Base-by-base conservation (phyloP, 2,113 vertebrate genomes). In the Chrysemys picta region DNA sequence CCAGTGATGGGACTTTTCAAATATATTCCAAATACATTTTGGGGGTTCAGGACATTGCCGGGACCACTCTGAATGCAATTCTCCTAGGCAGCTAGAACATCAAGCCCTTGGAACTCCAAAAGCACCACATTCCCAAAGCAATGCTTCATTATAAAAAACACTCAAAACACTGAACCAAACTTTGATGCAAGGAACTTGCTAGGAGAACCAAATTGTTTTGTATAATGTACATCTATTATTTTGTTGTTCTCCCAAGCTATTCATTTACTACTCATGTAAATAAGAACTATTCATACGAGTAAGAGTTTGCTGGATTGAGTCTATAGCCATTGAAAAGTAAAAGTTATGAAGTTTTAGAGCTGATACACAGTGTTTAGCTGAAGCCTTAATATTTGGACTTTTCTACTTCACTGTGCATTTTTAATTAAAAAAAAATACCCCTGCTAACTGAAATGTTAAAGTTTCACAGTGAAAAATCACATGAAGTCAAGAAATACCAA, bases 311-410 rank as follows among this genome's bases (percentile, higher is more conserved):
- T 81, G 19, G 83, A 22, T 22, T 21, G 5, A 76, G 10, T 22
- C 7, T n/a, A 5, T 0, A 82, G 10, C 31, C 42, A 38, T 0
- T 1, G 35, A 83, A 80, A 93, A 79, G 22, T 49, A 59, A 3
- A 83, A 85, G 3, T 8, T 19, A 95, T 4, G 42, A 54, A 21
- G 6, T 2, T 38, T 27, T 5, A 13, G 4, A 57, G 3, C 7
- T 2, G 16, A 10, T 50, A 31, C 52, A 35, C 50, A 59, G 79
- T 2, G 21, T 38, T 21, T 10, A 45, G 59, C 0, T 80, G 42
- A 91, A 24, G 69, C n/a, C 49, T 25, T 5, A 12, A 4, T 6
- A 0, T 0, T 50, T 80, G 42, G n/a, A 19, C 87, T 31, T 69
- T 88, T 57, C 52, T 49, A 65, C 45, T 53, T 75, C 6, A 27